A percentile compares a stretch with the other conserved stretches of the same genome.
Evolutionary conservation across 2,888 invertebrate genomes (phyloP).

Genomic region (Anagyrus pseudococci): DNA sequence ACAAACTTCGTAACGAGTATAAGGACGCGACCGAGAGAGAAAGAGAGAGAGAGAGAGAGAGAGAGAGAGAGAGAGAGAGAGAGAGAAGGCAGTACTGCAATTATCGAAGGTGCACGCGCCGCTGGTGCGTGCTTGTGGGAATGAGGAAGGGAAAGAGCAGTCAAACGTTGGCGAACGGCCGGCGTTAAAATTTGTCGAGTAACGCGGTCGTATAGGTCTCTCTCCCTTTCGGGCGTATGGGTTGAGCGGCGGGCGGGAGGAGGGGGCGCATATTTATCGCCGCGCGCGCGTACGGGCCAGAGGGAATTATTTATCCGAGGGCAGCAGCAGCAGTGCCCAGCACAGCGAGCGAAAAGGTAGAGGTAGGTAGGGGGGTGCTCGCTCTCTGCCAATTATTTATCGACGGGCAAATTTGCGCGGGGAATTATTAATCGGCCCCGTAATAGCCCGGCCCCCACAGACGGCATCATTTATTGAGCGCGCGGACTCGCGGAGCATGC

Average conservation of each 20-base stretch:
- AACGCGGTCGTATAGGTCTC: too few species aligned
- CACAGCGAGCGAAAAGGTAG: not conserved
- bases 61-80: not conserved
- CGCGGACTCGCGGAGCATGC: not conserved
- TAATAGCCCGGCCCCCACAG: conserved; percentile 23
- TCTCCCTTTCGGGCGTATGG: too few species aligned
- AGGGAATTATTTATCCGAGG: conserved; percentile 30
- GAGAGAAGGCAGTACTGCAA: not conserved
- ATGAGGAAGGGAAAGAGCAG: too few species aligned
- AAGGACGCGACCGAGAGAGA: not conserved
- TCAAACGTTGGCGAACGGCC: too few species aligned
- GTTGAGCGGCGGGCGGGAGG: too few species aligned
- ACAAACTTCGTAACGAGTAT: too few species aligned
- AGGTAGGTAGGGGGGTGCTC: too few species aligned
- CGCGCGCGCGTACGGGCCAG: not conserved
- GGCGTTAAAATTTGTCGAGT: too few species aligned
- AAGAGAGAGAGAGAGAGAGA: not conserved
- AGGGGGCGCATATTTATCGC: too few species aligned
- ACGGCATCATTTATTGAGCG: conserved; percentile 31
- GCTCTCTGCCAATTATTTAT: conserved; percentile 30
- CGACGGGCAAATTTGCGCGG: conserved; percentile 24
- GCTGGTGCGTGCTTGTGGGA: not conserved
- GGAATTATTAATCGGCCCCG: conserved; percentile 32
- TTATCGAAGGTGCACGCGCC: conserved; percentile 1
- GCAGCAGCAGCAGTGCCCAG: not conserved